phyloP scores from a whole-genome alignment of 2,888 invertebrate species.

The Xanthia togata region DNA sequence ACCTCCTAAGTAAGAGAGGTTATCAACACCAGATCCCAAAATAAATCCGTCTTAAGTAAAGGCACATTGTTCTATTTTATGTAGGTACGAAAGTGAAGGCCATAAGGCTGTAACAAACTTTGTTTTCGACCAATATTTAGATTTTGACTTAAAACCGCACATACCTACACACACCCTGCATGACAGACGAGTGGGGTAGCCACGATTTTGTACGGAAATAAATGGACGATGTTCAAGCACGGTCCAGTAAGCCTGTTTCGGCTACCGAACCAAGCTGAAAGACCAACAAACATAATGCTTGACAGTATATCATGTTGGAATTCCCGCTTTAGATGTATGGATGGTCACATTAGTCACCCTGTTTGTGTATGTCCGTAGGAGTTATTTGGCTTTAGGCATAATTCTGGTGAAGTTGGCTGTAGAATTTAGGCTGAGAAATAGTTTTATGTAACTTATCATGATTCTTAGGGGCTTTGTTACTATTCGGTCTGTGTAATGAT shows the following conservation, averaged over 20 bases:
- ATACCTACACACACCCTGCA: slow-evolving; percentile 18
- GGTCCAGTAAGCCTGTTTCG: slow-evolving; percentile 45
- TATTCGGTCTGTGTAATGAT: neutral
- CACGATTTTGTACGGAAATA: slow-evolving; percentile 52
- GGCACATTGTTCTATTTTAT: neutral
- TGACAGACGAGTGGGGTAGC: slow-evolving; percentile 51
- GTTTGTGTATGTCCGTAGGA: slow-evolving; percentile 6
- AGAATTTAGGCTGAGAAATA: slow-evolving; percentile 1
- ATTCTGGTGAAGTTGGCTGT: slow-evolving; percentile 1
- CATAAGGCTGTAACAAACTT: slow-evolving; percentile 22
- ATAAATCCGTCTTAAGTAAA: slow-evolving; percentile 18
- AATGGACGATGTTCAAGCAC: slow-evolving; percentile 42
- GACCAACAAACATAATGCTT: slow-evolving; percentile 49
- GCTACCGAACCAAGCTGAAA: slow-evolving; percentile 44
- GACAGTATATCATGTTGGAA: slow-evolving; percentile 43
- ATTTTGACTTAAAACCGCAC: slow-evolving; percentile 35
- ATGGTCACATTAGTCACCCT: slow-evolving; percentile 18
- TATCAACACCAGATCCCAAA: slow-evolving; percentile 12
- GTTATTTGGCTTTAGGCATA: slow-evolving; percentile 20
- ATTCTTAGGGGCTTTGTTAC: neutral
- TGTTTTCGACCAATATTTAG: slow-evolving; percentile 43
- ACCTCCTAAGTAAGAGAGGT: slow-evolving; percentile 6
- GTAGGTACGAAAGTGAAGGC: neutral
- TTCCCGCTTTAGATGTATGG: slow-evolving; percentile 42
- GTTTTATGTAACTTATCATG: slow-evolving; percentile 6